Evolutionary conservation across 2,113 vertebrate species (phyloP).

Genomic region (Siniperca knerii): DNA sequence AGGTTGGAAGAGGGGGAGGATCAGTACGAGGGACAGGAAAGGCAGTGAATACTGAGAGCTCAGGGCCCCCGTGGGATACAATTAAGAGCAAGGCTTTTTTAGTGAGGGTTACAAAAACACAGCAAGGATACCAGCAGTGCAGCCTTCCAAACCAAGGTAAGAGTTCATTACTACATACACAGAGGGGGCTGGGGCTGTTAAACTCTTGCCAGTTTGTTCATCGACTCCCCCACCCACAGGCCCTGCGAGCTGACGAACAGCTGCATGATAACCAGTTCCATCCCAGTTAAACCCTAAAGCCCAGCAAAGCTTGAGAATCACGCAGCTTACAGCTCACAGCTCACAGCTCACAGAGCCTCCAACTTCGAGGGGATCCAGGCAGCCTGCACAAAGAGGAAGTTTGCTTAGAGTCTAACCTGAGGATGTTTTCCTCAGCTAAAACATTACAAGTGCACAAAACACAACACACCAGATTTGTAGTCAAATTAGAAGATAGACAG

Average conservation of each 20-base stretch:
- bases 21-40: slow-evolving; percentile 76
- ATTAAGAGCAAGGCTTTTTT: slow-evolving; percentile 79
- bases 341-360: slow-evolving; percentile 49
- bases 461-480: slow-evolving; percentile 4
- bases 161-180: slow-evolving; percentile 71
- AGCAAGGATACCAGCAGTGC: slow-evolving; percentile 65
- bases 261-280: slow-evolving; percentile 65
- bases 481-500: slow-evolving; percentile 4
- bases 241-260: slow-evolving; percentile 54
- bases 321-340: slow-evolving; percentile 42
- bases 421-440: slow-evolving; percentile 43
- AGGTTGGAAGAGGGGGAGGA: slow-evolving; percentile 66
- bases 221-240: slow-evolving; percentile 33
- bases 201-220: slow-evolving; percentile 57
- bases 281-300: slow-evolving; percentile 62
- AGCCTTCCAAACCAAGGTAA: slow-evolving; percentile 72
- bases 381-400: slow-evolving; percentile 43
- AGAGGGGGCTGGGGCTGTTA: slow-evolving; percentile 54
- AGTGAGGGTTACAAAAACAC: slow-evolving; percentile 81
- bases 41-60: slow-evolving; percentile 72
- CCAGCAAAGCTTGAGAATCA: slow-evolving; percentile 55
- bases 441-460: slow-evolving; percentile 3
- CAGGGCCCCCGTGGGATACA: slow-evolving; percentile 75
- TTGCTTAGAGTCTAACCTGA: slow-evolving; percentile 36
- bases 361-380: slow-evolving; percentile 38